phyloP scores from a whole-genome alignment of 2,797 vertebrate species.

The Holocentrus rufus region DNA sequence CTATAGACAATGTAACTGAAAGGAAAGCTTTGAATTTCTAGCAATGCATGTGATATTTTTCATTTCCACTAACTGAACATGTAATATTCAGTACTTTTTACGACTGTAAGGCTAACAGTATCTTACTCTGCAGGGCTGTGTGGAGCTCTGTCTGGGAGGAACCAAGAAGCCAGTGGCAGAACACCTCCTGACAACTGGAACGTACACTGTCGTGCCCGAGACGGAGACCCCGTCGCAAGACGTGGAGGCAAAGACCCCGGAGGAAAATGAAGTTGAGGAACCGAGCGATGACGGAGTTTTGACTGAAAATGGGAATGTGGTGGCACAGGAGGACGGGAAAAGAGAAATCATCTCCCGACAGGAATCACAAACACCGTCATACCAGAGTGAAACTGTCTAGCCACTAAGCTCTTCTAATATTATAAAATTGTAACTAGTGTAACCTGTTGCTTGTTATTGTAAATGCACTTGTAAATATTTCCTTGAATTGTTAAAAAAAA shows the following conservation, averaged over 20 bases:
- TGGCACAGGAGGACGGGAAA: slow-evolving; percentile 76
- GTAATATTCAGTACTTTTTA: not conserved
- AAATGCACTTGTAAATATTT: not conserved
- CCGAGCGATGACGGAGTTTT: not conserved
- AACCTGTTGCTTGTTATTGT: too few species aligned
- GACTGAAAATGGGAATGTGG: slow-evolving; percentile 63
- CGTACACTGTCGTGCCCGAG: accelerated
- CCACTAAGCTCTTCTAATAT: too few species aligned
- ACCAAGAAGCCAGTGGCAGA: accelerated
- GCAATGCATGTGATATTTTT: not conserved
- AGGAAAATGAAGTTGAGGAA: slow-evolving; percentile 40
- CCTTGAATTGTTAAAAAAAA: not conserved
- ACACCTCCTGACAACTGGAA: accelerated
- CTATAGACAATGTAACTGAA: not conserved
- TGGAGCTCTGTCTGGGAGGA: not conserved
- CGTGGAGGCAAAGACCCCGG: accelerated
- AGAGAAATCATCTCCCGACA: slow-evolving; percentile 37
- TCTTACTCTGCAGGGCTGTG: slow-evolving; percentile 11
- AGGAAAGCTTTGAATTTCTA: not conserved
- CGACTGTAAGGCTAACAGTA: not conserved
- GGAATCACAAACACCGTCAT: slow-evolving; percentile 50
- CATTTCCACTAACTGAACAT: not conserved
- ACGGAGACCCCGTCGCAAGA: not conserved
- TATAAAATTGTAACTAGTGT: not conserved
- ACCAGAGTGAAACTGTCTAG: not conserved